These are phyloP conservation scores for Elysia crispata DNA, from an alignment of 2,888 invertebrate species.

Conservation along the genomic window DNA sequence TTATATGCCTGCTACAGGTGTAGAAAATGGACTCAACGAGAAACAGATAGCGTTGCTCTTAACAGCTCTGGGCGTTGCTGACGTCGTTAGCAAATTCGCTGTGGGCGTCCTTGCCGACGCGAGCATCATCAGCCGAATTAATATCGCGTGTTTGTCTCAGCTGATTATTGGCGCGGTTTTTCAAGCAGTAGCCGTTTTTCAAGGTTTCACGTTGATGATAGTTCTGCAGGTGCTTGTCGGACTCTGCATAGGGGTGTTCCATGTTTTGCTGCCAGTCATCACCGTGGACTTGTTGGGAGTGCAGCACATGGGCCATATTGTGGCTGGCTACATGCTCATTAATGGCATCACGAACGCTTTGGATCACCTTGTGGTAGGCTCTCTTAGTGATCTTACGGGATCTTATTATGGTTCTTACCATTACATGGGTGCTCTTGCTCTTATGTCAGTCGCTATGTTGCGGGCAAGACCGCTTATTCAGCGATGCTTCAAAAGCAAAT, in stretches of 20 bases:
- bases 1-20: slow-evolving; percentile 32
- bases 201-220: slow-evolving; percentile 31
- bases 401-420: slow-evolving; percentile 29
- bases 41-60: slow-evolving; percentile 18
- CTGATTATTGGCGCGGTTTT: background rate
- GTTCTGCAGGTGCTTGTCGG: slow-evolving; percentile 7
- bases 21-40: slow-evolving; percentile 30
- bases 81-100: slow-evolving; percentile 22
- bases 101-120: slow-evolving; percentile 27
- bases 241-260: background rate
- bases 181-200: background rate
- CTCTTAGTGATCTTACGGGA: slow-evolving; percentile 20
- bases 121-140: slow-evolving; percentile 1
- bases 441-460: background rate
- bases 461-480: background rate
- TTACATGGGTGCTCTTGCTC: slow-evolving; percentile 22
- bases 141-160: background rate
- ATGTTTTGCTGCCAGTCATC: slow-evolving; percentile 25
- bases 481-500: background rate
- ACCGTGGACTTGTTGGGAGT: slow-evolving; percentile 18
- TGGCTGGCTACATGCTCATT: slow-evolving; percentile 33
- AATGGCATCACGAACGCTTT: background rate
- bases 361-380: slow-evolving; percentile 30
- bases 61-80: slow-evolving; percentile 11
- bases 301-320: slow-evolving; percentile 29